Base-by-base conservation (phyloP, 2,888 invertebrate species). In the Imbricaverruca yamaguchii region DNA sequence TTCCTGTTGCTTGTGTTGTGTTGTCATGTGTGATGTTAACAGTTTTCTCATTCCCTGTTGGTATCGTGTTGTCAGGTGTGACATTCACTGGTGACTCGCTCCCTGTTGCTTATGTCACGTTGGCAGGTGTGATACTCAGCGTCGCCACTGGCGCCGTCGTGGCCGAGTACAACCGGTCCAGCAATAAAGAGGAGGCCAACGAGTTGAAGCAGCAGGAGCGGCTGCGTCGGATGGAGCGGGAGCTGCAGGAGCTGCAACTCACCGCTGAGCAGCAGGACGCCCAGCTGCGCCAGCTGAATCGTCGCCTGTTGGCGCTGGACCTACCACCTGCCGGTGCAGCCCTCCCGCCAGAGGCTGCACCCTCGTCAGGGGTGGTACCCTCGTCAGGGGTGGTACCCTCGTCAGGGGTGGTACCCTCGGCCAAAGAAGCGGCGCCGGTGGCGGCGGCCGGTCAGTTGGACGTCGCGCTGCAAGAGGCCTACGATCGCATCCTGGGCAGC, bases 241-340 rank as follows among this genome's bases (percentile, higher is more conserved):
- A 92, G 82, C 89, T 85, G 13, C 82, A 82, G 12, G 85, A 85
- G 39, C 69, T 85, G 82, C 84, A 80, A 81, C 83, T 85, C 80
- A 81, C 82, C 23, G 81, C 93, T 15, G 92, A 93, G 86, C 90
- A 91, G 84, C 95, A 96, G 86, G 92, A 93, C 84, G 91, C 93
- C 59, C 93, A 95, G 87, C 90, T 97, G 21, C 89, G 91, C 84
- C 93, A 95, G 88, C 89, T 97, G 87, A 90, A 91, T 82, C 89
- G 92, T 84, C 88, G 25, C 11, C 67, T 67, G 67, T 15, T 67
- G 67, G 67, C 67, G 25, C 67, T 67, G 25, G 13, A 23, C 25
- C 67, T 25, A 11, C 67, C 12, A 13, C 67, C 67, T 12, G 25
- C 25, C 25, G 13, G 25, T 11, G 13, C 67, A 10, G 11, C 67